Evolutionary conservation across 2,797 vertebrate species (phyloP), one percentile per base, ranked within the genome.

Genomic region (Pygocentrus nattereri): DNA sequence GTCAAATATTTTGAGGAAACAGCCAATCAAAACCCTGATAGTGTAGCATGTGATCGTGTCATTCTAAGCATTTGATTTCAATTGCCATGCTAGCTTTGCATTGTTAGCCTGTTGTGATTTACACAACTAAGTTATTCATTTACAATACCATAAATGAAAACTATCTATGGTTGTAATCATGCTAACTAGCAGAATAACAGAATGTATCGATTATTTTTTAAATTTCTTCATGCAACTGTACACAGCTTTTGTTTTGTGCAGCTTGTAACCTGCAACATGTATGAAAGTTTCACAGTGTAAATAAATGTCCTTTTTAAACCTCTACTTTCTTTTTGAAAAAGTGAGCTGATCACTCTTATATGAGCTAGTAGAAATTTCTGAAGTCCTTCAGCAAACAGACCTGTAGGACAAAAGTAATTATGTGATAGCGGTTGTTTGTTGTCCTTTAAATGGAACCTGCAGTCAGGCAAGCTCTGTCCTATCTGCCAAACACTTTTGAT

Each of bases 361-460:
- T 25, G 23, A 47, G 27, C 62, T 38, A 2, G 30, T 6, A 49
- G 31, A 58, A n/a, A n/a, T 54, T n/a, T 10, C 10, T 10, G 52
- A 15, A 38, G 44, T 19, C 38, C 49, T 56, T 74, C 49, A 65
- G 44, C 69, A 64, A 59, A 70, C 44, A 23, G 5, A 31, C 47
- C 21, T 8, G 49, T 4, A 38, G 59, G 58, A 49, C 49, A 30
- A 21, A 73, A 65, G 78, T 44, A 34, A 73, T 65, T 74, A 80
- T 27, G 61, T 38, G 78, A 73, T 73, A 54, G 78, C 5, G 44
- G 21, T 11, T 64, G 16, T 79, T 65, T 73, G 70, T 64, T 49
- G 44, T 74, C 49, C 31, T 54, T 80, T 56, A n/a, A 54, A 38
- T 50, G 19, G 49, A 44, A 54, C 2, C 8, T 10, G 13, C 4